These are phyloP conservation scores for Mustela erminea DNA, from an alignment of 2,797 vertebrate genomes.

Conservation along the genomic window DNA sequence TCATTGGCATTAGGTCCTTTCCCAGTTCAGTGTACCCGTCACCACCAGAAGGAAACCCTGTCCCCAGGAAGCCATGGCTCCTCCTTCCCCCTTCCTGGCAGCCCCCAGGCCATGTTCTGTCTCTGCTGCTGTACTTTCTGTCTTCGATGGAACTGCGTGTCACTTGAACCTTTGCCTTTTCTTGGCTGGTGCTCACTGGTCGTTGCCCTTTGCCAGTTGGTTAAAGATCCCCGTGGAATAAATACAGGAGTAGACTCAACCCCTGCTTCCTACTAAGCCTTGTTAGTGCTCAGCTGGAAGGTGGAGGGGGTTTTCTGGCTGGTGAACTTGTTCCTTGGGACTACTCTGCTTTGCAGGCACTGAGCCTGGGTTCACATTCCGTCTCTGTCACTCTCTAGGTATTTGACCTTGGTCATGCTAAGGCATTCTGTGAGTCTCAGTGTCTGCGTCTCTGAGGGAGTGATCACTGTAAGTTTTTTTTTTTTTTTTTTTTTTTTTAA, in stretches of 20 bases:
- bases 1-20: not conserved
- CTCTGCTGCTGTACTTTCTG: not conserved
- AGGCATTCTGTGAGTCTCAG: accelerated
- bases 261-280: not conserved
- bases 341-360: not conserved
- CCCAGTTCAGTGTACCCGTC: not conserved
- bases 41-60: not conserved
- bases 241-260: not conserved
- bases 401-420: not conserved
- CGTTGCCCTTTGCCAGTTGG: not conserved
- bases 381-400: not conserved
- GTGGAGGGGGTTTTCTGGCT: not conserved
- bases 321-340: too few relatives aligned
- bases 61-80: not conserved
- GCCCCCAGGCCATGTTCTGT: not conserved
- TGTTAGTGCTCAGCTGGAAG: not conserved
- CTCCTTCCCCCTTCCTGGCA: not conserved
- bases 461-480: not conserved
- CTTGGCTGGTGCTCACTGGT: not conserved
- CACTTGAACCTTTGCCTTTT: not conserved
- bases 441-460: not conserved
- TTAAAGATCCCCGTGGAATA: not conserved
- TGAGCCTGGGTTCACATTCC: not conserved
- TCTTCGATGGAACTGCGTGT: not conserved
- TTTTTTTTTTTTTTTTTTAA: too few relatives aligned